Percentiles rank a stretch among this genome's conserved stretches.
Evolutionary conservation across 2,888 invertebrate genomes (phyloP).

Genomic region (Nudaria mundana): DNA sequence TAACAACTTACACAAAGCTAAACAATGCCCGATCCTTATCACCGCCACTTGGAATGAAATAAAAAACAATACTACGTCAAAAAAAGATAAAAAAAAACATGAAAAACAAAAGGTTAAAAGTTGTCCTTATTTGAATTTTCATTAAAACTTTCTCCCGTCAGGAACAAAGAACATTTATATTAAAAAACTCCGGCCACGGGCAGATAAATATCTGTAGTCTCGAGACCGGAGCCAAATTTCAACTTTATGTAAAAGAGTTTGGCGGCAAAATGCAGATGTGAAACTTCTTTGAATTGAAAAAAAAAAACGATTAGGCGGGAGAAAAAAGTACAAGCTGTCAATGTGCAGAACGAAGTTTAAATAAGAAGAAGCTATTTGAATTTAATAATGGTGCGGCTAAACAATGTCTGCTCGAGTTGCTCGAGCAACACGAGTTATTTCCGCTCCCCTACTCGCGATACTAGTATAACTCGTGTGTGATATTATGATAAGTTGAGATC

Average conservation of each 20-base stretch:
- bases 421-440: no score
- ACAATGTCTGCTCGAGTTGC: no score
- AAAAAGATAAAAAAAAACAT: conserved; percentile 59
- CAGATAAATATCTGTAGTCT: conserved; percentile 81
- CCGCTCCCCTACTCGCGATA: no score
- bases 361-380: no score
- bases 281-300: conserved; percentile 18
- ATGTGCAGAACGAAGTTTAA: no score
- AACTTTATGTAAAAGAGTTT: conserved; percentile 60
- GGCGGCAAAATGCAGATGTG: conserved; percentile 38
- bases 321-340: no score
- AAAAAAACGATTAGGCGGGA: no score
- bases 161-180: conserved; percentile 82
- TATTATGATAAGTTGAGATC: no score
- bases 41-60: conserved; percentile 60
- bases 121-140: conserved; percentile 78
- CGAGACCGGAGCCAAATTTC: conserved; percentile 75
- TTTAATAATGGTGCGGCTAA: no score
- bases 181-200: conserved; percentile 78
- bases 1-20: conserved; percentile 27
- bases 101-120: conserved; percentile 71
- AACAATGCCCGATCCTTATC: conserved; percentile 38
- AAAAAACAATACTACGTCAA: conserved; percentile 59
- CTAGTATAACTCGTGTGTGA: no score
- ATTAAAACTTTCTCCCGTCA: conserved; percentile 77